A percentile compares a stretch with the other conserved stretches of the same genome.
Conservation (phyloP, 2,113 vertebrate genomes). For the Carettochelys insculpta region DNA sequence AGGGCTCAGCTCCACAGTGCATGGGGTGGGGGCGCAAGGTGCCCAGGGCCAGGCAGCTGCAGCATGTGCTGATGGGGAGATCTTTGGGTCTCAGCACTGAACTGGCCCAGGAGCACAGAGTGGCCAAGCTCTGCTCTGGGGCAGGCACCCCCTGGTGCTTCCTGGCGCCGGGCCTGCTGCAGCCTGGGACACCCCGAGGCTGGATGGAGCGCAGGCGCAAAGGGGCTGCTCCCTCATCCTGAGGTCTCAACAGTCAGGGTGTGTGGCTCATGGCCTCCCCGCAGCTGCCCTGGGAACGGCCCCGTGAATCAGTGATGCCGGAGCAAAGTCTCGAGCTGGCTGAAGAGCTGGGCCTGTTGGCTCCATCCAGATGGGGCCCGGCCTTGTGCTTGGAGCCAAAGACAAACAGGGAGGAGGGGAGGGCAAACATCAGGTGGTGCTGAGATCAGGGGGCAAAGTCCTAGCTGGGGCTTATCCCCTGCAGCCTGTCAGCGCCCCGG, state of each 20-base stretch:
- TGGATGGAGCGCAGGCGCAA: neutral
- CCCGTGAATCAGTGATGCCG: rapidly evolving
- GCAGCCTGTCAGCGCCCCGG: neutral
- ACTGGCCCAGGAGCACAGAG: neutral
- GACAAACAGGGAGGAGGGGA: constrained; percentile 1
- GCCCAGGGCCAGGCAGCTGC: neutral
- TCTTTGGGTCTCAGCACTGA: neutral
- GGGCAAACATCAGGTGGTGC: neutral
- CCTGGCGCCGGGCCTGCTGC: neutral
- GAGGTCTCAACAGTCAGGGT: neutral
- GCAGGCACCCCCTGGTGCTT: neutral
- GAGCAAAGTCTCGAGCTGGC: neutral
- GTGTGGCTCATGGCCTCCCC: neutral
- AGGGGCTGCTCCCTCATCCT: neutral
- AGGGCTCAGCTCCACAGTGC: rapidly evolving
- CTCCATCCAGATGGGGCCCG: neutral
- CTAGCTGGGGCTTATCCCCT: rapidly evolving
- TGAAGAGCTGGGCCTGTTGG: neutral
- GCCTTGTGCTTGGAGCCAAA: neutral
- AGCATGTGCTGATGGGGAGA: neutral
- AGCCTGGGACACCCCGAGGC: neutral
- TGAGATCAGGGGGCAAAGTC: neutral
- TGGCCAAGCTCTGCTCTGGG: neutral
- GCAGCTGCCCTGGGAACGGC: neutral
- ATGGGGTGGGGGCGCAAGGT: neutral